These are phyloP conservation scores for Hyperoodon ampullatus DNA, from an alignment of 2,113 vertebrate species.

Conservation along the genomic window DNA sequence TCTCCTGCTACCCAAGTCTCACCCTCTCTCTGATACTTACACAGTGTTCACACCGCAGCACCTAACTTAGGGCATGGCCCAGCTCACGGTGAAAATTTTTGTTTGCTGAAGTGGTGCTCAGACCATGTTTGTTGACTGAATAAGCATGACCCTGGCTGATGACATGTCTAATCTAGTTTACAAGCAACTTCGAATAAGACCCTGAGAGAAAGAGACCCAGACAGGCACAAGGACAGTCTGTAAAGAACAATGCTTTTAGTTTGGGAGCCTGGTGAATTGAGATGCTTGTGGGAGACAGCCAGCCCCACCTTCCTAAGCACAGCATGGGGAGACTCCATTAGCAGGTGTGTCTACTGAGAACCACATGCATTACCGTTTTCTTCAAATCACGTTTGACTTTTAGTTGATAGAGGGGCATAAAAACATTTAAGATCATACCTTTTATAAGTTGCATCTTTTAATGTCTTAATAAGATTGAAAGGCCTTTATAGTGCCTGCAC, in stretches of 20 bases:
- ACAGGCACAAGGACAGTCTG: background rate
- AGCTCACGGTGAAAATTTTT: background rate
- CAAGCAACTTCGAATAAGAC: background rate
- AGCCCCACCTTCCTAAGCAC: background rate
- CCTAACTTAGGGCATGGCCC: background rate
- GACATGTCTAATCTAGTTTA: background rate
- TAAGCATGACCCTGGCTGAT: background rate
- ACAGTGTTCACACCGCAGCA: background rate
- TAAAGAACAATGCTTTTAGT: background rate
- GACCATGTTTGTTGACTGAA: background rate
- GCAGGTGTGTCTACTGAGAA: background rate
- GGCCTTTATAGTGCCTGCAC: background rate
- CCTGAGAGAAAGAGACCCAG: background rate
- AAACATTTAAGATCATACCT: background rate
- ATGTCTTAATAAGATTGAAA: background rate
- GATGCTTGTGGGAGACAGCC: background rate
- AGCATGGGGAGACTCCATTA: background rate
- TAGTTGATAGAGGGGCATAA: background rate
- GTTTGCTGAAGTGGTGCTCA: background rate
- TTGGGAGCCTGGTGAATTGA: background rate
- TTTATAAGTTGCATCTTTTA: background rate
- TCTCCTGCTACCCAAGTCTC: background rate
- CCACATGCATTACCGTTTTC: background rate
- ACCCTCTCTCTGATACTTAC: background rate
- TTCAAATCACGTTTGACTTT: background rate